Base-by-base conservation (phyloP, 2,888 invertebrate genomes). In the Lutraria lutraria region DNA sequence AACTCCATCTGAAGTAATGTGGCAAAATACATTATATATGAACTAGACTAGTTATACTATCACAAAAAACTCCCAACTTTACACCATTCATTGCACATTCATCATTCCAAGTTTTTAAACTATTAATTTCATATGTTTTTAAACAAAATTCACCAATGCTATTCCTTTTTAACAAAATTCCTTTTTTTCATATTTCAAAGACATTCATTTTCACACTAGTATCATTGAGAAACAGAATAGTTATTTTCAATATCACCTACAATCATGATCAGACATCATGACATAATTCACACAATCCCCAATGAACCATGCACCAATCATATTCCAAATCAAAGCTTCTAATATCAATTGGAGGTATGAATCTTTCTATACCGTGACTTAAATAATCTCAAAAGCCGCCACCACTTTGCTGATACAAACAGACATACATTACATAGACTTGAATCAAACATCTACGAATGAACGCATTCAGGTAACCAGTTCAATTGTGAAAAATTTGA, bases 341-440 rank as follows among this genome's bases (percentile, higher is more conserved):
- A n/a, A n/a, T n/a, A 25, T 25, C 25, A 25, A 68, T 25, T 68
- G 25, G 25, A 68, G n/a, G 4, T 25, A 68, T 68, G 63, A 68
- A 25, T 43, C 43, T 43, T 68, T 68, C 63, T 68, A 68, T 25
- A 25, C n/a, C n/a, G 25, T 68, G 8, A 43, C 43, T 43, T 68
- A 12, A 25, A 25, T 21, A n/a, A 60, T 60, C 60, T 21, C 19
- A n/a, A 85, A n/a, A 54, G 43, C 43, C n/a, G 85, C 34, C 76
- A n/a, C 56, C 85, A 54, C 85, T 85, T 85, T 56, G 79, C 85
- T 79, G 79, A 79, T 53, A 84, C 16, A 25, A n/a, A 79, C 16
- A 25, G 54, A 56, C 25, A 54, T 21, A 85, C 72, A 76, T 72
- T 83, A 21, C n/a, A 43, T 0, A 84, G 54, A 25, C 76, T n/a